Conservation (phyloP, 2,888 invertebrate species). For the Branchipolynoe longqiensis region DNA sequence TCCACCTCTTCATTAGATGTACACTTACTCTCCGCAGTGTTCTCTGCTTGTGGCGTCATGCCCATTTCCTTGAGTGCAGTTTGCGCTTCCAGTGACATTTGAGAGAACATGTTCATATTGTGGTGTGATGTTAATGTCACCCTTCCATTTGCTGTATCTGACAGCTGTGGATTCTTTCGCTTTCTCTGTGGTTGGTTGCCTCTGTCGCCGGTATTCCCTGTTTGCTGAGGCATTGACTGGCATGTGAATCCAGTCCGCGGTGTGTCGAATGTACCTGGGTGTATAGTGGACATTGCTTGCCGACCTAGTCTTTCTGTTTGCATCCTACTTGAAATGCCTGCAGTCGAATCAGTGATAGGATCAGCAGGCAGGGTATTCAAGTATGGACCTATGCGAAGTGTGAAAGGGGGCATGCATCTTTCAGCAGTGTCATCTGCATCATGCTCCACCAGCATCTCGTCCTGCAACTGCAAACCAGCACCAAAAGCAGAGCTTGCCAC, state of each 20-base stretch:
- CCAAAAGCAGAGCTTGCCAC: not conserved
- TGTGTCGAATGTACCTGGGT: not conserved
- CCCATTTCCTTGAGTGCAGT: slow-evolving; percentile 53
- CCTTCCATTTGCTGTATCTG: not conserved
- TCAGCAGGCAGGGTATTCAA: not conserved
- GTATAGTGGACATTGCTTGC: not conserved
- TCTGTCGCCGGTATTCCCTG: not conserved
- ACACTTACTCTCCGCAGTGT: not conserved
- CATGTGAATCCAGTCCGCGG: not conserved
- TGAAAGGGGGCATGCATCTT: not conserved
- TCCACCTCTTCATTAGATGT: not conserved
- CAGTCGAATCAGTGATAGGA: not conserved
- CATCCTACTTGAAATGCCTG: not conserved
- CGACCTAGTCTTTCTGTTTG: not conserved
- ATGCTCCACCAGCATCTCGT: not conserved
- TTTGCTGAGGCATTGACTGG: not conserved
- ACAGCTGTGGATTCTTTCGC: not conserved
- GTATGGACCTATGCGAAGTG: not conserved
- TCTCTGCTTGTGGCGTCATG: not conserved
- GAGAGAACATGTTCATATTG: slow-evolving; percentile 49
- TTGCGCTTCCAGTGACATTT: slow-evolving; percentile 49
- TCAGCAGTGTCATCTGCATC: not conserved
- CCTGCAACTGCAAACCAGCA: not conserved
- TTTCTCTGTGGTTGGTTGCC: not conserved
- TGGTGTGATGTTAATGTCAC: not conserved